Evolutionary conservation across 2,888 invertebrate genomes (phyloP), one percentile per base, ranked within the genome.

Genomic region (Campaea margaritaria): DNA sequence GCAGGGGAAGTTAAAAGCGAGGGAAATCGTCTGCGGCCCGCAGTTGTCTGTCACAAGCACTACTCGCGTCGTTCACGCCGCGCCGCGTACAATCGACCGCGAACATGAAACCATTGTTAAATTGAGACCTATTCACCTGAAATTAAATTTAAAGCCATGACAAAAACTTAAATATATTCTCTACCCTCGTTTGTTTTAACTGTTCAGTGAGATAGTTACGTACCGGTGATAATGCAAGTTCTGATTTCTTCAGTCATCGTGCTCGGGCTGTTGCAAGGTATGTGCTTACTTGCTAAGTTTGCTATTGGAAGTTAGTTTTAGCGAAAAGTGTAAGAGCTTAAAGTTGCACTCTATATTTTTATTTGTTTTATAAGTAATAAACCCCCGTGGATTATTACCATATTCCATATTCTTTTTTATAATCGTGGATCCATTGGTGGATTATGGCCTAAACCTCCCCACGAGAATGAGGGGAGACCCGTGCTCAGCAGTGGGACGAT

Each of bases 211-310:
- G 71, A 65, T 63, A 36, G n/a, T 7, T 34, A 10, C 34, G n/a
- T n/a, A 36, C 14, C 50, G 62, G 68, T 63, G 64, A 69, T 43
- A 69, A 77, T 78, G 78, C 68, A 69, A 57, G 58, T 72, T 64
- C 52, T 74, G 61, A 67, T 73, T 52, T 57, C 69, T 27, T 46
- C 68, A 43, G 58, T 83, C 63, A 74, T 84, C 55, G 78, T 81
- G 68, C 73, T 86, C 62, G 80, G 79, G 62, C 66, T 87, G 73
- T 78, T 84, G 68, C 86, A 87, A 86, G 90, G 89, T 90, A 86
- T 38, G 83, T 78, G 14, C 21, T 7, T 44, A 43, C 7, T 13
- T 39, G 5, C 21, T 46, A 50, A 39, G 5, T 50, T 31, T 34
- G 44, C 34, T 39, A 27, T 46, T 7, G 10, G 27, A 12, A 41